phyloP scores from a whole-genome alignment of 2,888 invertebrate genomes.

The Tinea pellionella region DNA sequence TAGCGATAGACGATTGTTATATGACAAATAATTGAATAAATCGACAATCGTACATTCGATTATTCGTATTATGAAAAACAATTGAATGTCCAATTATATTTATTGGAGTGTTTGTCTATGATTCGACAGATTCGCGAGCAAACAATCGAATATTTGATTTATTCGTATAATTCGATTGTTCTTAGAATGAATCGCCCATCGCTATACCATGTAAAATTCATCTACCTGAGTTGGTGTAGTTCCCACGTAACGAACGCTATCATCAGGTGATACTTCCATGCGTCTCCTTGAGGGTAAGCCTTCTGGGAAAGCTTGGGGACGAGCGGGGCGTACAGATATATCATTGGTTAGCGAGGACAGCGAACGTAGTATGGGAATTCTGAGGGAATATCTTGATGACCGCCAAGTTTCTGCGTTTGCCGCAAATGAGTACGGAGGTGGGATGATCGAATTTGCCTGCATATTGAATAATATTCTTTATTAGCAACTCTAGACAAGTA shows the following conservation, averaged over 20 bases:
- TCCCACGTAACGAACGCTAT: conserved; percentile 37
- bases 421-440: conserved; percentile 86
- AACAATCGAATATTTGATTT: too few species aligned
- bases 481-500: not conserved
- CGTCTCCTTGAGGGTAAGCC: conserved; percentile 17
- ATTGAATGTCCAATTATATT: too few species aligned
- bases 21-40: too few species aligned
- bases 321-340: conserved; percentile 26
- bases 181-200: too few species aligned
- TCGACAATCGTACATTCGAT: too few species aligned
- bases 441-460: conserved; percentile 83
- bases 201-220: too few species aligned
- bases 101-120: too few species aligned
- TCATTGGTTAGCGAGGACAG: conserved; percentile 69
- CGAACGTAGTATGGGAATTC: conserved; percentile 64
- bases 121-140: too few species aligned
- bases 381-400: conserved; percentile 34
- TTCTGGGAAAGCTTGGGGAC: conserved; percentile 26
- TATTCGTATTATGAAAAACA: too few species aligned
- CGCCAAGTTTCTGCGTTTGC: conserved; percentile 76
- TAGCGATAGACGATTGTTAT: too few species aligned
- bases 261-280: conserved; percentile 24
- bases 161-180: too few species aligned
- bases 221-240: conserved; percentile 37
- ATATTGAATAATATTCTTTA: conserved; percentile 21